Evolutionary conservation across 2,888 invertebrate species (phyloP), one percentile per base, ranked within the genome.

Genomic region (Andrena dorsata): DNA sequence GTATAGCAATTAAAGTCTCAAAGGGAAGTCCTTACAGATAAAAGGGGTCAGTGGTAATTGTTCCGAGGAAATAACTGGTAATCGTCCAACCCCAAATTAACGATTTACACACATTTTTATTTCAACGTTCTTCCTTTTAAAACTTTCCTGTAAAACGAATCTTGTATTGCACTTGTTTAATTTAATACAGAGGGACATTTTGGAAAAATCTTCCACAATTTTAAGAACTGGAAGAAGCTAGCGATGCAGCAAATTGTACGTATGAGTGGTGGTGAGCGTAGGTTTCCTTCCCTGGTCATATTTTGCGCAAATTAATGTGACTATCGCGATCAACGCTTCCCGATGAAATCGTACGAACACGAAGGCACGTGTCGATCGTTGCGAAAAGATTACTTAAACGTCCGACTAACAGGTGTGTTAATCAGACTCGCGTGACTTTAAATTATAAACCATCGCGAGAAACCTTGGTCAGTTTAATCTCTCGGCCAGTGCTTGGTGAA

Each of bases 401-500:
- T 28, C 51, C 32, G 35, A 20, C 76, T 73, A 68, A 73, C 58
- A 51, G 63, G 63, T 30, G 64, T 51, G 75, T 72, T 66, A 75
- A 78, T 78, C 66, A 72, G 63, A 41, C 53, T 85, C 69, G 84
- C 85, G 85, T 85, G 84, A 85, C 85, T 75, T 75, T 53, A 65
- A 82, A 82, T 85, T 85, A 70, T 58, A 51, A 79, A 76, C 28
- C 58, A 53, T 35, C 35, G 47, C 30, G 81, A 58, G 60, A 73
- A 73, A 60, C 63, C 47, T 56, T 16, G 23, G 20, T 10, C 16
- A 64, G 20, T 47, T 41, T 41, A 41, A 41, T 41, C 41, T 16
- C 41, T 56, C 41, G 23, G 20, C 26, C 41, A 41, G 13, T 64
- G 7, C 3, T 32, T 3, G 28, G 20, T 26, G 49, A 56, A 64